Evolutionary conservation across 92 coral and sea anemone genomes (phyloP), one percentile per base, ranked within the genome.

Genomic region (Paragorgia papillata): DNA sequence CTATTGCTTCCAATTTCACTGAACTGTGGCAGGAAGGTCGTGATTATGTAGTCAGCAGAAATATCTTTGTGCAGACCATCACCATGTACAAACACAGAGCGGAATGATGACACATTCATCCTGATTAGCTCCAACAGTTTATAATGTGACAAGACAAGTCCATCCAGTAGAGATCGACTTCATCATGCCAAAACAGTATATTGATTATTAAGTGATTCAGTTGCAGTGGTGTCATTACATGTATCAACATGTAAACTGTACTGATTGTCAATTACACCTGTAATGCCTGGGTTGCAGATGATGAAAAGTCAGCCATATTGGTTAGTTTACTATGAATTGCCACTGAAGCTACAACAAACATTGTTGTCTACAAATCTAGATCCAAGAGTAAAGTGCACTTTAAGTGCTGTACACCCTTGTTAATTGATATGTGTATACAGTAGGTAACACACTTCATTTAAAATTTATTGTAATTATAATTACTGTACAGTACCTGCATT

Each of bases 141-240:
- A 21, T 76, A 76, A 55, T 76, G 82, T n/a, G n/a, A n/a, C n/a
- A n/a, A 20, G 69, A 15, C 60, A 76, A 54, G 18, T 73, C 73
- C 51, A 60, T 6, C 0, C 55, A 60, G 46, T 39, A 62, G 13
- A 37, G 57, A 9, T 41, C 82, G 12, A 76, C 30, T 62, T 61
- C 82, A 62, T 25, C 27, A 32, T 73, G 39, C 5, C 24, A 35
- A 7, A 61, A 57, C 28, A 26, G 5, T 21, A 26, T 46, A 31
- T 0, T 0, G 12, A 43, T 35, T 46, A 55, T 55, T 9, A 9
- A 9, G 43, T 4, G 43, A 37, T 37, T 37, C 19, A 1, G 1
- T 12, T 55, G 29, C n/a, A n/a, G n/a, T n/a, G n/a, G n/a, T n/a
- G n/a, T n/a, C n/a, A n/a, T n/a, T n/a, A n/a, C n/a, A n/a, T n/a